These are phyloP conservation scores for Chamaedrilus cognettii DNA, from an alignment of 2,888 invertebrate genomes.

Conservation along the genomic window DNA sequence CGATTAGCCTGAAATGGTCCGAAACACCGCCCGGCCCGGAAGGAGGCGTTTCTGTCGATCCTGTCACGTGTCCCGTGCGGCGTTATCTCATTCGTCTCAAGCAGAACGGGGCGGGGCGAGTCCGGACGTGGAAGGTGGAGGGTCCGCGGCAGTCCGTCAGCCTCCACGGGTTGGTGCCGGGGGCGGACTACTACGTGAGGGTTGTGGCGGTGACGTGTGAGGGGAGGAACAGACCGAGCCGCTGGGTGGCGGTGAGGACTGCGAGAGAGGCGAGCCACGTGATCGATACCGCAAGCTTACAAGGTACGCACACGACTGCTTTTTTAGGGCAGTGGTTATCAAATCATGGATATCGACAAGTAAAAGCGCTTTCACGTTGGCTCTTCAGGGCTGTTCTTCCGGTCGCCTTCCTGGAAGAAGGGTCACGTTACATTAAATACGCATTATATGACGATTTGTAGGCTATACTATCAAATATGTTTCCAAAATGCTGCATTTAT, in stretches of 20 bases:
- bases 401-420: too few species aligned
- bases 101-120: constrained; percentile 25
- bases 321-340: too few species aligned
- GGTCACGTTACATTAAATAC: too few species aligned
- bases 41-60: neutral
- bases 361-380: too few species aligned
- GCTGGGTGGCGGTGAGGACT: constrained; percentile 32
- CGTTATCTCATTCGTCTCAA: constrained; percentile 35
- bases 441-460: too few species aligned
- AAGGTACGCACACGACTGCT: too few species aligned
- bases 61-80: constrained; percentile 31
- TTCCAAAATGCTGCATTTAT: too few species aligned
- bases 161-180: constrained; percentile 24
- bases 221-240: constrained; percentile 30
- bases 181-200: constrained; percentile 30
- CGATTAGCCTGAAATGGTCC: constrained; percentile 13
- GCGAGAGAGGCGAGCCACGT: neutral
- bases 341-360: too few species aligned
- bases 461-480: too few species aligned
- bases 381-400: too few species aligned
- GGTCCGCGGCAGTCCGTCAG: constrained; percentile 21
- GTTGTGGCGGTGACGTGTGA: constrained; percentile 33
- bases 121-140: constrained; percentile 30
- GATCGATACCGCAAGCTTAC: too few species aligned
- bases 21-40: neutral